Evolutionary conservation across 1,140 invertebrate genomes (phyloP).

Genomic region (Oreohelix idahoensis): DNA sequence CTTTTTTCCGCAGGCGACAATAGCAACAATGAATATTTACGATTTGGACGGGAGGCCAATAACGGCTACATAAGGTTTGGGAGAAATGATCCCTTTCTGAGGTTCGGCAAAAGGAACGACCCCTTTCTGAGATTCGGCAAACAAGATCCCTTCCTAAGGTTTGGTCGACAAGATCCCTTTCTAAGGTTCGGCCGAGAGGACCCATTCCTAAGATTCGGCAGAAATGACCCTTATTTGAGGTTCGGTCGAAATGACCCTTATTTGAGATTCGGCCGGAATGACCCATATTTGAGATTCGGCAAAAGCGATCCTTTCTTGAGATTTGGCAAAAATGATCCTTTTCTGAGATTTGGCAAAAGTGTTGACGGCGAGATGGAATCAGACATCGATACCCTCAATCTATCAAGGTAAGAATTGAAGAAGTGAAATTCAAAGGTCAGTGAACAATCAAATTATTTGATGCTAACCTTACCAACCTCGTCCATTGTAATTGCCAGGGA

Average conservation of each 20-base stretch:
- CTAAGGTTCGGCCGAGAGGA: constrained; percentile 52
- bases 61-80: constrained; percentile 51
- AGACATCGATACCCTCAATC: background rate
- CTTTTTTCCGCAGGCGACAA: constrained; percentile 2
- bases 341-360: constrained; percentile 29
- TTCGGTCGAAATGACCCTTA: constrained; percentile 41
- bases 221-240: constrained; percentile 22
- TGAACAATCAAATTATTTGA: too few species aligned
- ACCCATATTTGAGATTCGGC: constrained; percentile 17
- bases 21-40: background rate
- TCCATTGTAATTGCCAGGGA: too few species aligned
- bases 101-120: constrained; percentile 50
- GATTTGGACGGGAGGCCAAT: constrained; percentile 44
- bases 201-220: constrained; percentile 31
- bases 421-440: too few species aligned
- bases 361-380: background rate
- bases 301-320: constrained; percentile 4
- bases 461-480: too few species aligned
- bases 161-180: constrained; percentile 31
- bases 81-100: constrained; percentile 53
- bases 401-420: background rate
- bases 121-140: constrained; percentile 21
- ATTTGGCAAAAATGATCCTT: background rate
- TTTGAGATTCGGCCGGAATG: too few species aligned
- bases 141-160: constrained; percentile 9